A percentile compares a stretch with the other conserved stretches of the same genome.
Conservation (phyloP, 2,113 vertebrate species). For the Rhineura floridana region DNA sequence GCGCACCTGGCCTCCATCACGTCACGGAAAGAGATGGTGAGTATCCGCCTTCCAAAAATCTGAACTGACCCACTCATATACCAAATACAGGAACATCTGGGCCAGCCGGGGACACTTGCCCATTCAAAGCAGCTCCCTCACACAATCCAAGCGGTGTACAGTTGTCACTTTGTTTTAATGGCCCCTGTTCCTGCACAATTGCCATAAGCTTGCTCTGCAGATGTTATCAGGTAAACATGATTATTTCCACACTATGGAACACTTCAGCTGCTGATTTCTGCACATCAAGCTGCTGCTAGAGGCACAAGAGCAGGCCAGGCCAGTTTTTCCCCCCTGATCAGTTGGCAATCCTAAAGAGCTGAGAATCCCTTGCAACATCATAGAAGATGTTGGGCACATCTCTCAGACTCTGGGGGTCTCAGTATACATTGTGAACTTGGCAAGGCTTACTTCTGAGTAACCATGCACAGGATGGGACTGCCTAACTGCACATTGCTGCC, state of each 20-base stretch:
- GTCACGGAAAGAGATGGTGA: slow-evolving; percentile 61
- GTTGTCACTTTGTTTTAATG: neutral
- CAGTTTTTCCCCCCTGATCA: no score
- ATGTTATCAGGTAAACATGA: neutral
- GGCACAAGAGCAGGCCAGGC: neutral
- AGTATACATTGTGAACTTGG: neutral
- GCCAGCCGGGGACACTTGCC: neutral
- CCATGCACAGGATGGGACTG: neutral
- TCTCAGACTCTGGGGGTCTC: neutral
- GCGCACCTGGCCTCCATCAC: slow-evolving; percentile 58
- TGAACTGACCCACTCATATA: no score
- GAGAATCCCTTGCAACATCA: neutral
- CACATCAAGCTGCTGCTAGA: neutral
- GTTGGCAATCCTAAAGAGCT: neutral
- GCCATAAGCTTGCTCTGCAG: neutral
- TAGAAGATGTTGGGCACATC: neutral
- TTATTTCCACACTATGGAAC: neutral
- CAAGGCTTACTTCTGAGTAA: neutral
- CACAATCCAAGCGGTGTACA: no score
- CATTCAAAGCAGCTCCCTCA: neutral
- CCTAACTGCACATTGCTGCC: neutral
- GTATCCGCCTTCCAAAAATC: neutral
- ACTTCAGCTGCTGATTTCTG: neutral
- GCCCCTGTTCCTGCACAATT: neutral
- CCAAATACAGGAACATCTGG: neutral